Conservation (phyloP, 2,888 invertebrate species). For the Hyalella azteca region DNA sequence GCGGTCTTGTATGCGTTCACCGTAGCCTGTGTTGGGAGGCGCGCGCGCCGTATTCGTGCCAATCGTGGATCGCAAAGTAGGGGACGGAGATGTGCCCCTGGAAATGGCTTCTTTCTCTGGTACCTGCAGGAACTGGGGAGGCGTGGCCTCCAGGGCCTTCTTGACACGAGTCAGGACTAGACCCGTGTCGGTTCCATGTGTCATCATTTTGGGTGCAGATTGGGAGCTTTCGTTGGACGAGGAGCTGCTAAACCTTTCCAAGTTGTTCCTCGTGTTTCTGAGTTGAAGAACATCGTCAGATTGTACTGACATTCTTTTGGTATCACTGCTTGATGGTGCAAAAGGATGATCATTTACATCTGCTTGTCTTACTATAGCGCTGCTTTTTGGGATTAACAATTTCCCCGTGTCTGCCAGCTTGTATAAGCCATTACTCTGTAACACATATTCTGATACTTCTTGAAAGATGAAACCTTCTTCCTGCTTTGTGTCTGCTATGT, state of each 20-base stretch:
- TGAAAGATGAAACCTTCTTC: neutral
- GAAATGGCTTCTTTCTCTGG: neutral
- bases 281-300: neutral
- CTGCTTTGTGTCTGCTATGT: neutral
- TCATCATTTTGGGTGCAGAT: neutral
- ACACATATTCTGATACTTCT: slow-evolving; percentile 4
- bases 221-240: neutral
- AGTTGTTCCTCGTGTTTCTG: neutral
- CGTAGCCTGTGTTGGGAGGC: neutral
- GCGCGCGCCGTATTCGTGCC: neutral
- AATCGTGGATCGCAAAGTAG: neutral
- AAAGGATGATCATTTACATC: neutral
- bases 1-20: neutral
- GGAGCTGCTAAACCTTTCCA: neutral
- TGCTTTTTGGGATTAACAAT: neutral
- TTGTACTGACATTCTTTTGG: neutral
- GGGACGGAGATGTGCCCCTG: neutral
- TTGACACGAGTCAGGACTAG: neutral
- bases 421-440: slow-evolving; percentile 4
- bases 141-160: neutral
- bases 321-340: slow-evolving; percentile 11
- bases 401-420: neutral
- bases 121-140: neutral
- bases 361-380: neutral
- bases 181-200: neutral